Conservation (phyloP, 2,888 invertebrate species). For the Theristus sp. region DNA sequence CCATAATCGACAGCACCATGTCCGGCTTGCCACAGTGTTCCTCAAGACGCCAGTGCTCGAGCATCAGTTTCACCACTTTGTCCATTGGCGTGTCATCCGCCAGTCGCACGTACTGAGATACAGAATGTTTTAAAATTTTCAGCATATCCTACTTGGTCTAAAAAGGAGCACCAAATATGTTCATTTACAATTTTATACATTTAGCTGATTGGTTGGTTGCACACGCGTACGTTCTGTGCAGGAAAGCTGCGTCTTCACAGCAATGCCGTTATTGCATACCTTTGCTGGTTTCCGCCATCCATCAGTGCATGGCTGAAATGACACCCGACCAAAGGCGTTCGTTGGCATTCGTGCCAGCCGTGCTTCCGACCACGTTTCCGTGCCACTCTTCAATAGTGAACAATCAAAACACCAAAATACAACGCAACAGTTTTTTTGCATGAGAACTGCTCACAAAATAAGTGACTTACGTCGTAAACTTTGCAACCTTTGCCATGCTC, state of each 20-base stretch:
- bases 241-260: too few species aligned
- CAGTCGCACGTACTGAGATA: constrained; percentile 29
- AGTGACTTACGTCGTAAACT: too few species aligned
- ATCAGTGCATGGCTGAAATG: not conserved
- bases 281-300: not conserved
- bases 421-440: not conserved
- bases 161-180: too few species aligned
- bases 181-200: too few species aligned
- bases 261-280: too few species aligned
- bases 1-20: constrained; percentile 33
- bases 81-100: constrained; percentile 25
- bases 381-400: not conserved
- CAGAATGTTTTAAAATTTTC: not conserved
- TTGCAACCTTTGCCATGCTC: too few species aligned
- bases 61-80: constrained; percentile 26
- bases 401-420: not conserved
- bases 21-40: constrained; percentile 23
- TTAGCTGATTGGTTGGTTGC: too few species aligned
- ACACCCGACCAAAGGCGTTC: not conserved
- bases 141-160: too few species aligned
- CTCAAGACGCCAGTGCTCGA: constrained; percentile 29
- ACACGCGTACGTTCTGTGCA: too few species aligned
- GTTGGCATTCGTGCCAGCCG: not conserved
- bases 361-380: not conserved
- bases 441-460: too few species aligned